These are phyloP conservation scores for Chromis chromis DNA, from an alignment of 2,797 vertebrate species.

Conservation along the genomic window DNA sequence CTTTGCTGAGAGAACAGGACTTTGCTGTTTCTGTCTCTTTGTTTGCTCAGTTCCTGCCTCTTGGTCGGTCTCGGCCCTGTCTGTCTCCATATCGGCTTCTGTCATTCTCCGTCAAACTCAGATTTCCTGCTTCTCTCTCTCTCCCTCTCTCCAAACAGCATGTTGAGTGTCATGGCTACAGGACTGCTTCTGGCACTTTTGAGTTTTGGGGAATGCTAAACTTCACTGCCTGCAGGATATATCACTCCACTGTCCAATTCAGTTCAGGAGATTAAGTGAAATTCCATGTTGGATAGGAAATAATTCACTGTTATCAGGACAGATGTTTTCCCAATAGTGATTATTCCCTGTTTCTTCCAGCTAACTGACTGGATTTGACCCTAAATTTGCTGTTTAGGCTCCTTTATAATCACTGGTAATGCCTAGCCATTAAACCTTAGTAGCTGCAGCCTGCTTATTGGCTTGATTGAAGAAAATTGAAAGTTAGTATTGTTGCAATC, in stretches of 20 bases:
- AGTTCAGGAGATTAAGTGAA: slow-evolving; percentile 50
- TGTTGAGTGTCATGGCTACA: slow-evolving; percentile 33
- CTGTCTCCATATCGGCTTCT: slow-evolving; percentile 37
- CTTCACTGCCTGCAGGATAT: slow-evolving; percentile 57
- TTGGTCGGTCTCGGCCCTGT: slow-evolving; percentile 25
- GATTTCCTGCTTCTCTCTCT: slow-evolving; percentile 31
- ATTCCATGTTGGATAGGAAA: slow-evolving; percentile 53
- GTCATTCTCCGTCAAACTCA: slow-evolving; percentile 12
- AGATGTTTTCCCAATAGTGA: slow-evolving; percentile 60
- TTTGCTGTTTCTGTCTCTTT: slow-evolving; percentile 49
- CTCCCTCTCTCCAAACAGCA: slow-evolving; percentile 15
- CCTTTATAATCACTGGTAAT: slow-evolving; percentile 20
- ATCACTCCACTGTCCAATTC: slow-evolving; percentile 53
- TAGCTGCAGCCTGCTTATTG: slow-evolving; percentile 22
- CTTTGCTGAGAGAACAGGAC: slow-evolving; percentile 35
- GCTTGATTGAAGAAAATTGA: slow-evolving; percentile 34
- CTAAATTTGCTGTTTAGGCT: slow-evolving; percentile 1
- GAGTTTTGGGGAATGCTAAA: slow-evolving; percentile 44
- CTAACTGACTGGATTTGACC: slow-evolving; percentile 43
- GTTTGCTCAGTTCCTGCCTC: slow-evolving; percentile 47
- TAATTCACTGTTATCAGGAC: slow-evolving; percentile 54
- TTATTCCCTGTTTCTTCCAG: slow-evolving; percentile 21
- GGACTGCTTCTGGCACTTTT: slow-evolving; percentile 35
- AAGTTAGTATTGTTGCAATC: slow-evolving; percentile 32
- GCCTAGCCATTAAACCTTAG: slow-evolving; percentile 29